These are phyloP conservation scores for Rambutsinella grinnellia DNA, from an alignment of 2,888 invertebrate genomes.

Conservation along the genomic window DNA sequence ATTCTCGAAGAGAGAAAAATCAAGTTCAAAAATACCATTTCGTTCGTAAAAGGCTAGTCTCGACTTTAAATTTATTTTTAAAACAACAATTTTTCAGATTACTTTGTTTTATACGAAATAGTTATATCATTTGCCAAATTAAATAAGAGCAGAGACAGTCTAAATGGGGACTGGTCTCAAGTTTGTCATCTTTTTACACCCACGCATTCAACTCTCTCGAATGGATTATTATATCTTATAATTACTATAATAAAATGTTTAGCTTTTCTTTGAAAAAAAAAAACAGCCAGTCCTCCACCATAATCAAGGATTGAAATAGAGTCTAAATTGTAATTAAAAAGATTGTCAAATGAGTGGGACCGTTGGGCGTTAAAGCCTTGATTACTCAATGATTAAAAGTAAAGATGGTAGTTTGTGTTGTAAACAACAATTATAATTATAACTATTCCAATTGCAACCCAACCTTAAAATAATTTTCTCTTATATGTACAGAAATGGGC, in stretches of 20 bases:
- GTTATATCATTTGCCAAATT: conserved; percentile 25
- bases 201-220: neutral
- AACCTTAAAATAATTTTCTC: too few species aligned
- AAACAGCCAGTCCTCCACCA: conserved; percentile 26
- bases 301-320: conserved; percentile 18
- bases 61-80: too few species aligned
- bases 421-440: neutral
- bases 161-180: too few species aligned
- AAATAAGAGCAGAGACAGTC: conserved; percentile 28
- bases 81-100: neutral
- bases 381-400: conserved; percentile 32
- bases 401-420: neutral
- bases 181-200: neutral
- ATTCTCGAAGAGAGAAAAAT: too few species aligned
- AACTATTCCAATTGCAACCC: neutral
- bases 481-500: too few species aligned
- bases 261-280: too few species aligned
- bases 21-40: conserved; percentile 41
- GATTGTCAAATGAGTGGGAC: conserved; percentile 15
- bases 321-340: neutral
- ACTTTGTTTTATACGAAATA: neutral
- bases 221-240: conserved; percentile 2
- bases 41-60: too few species aligned
- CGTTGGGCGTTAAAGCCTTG: conserved; percentile 27
- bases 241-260: conserved; percentile 48